These are phyloP conservation scores for Cacoxenus indagator DNA, from an alignment of 2,888 invertebrate species.

Conservation along the genomic window DNA sequence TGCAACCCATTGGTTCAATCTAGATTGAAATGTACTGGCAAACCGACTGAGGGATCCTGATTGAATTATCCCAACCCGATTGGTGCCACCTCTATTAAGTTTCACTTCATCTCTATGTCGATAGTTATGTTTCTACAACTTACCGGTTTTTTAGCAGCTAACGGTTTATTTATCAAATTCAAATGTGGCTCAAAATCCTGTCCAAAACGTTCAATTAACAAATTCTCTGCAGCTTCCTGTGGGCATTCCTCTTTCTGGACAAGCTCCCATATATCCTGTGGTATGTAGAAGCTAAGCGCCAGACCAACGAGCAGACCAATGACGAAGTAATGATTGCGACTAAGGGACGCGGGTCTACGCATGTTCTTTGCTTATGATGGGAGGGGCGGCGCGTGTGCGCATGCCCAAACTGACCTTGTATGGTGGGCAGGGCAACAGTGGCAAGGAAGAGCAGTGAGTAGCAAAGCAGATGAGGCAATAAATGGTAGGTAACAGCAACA, in stretches of 20 bases:
- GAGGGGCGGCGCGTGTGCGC: no score
- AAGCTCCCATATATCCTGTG: constrained; percentile 68
- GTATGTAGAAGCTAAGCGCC: constrained; percentile 67
- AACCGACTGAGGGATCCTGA: no score
- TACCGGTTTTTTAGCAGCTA: constrained; percentile 71
- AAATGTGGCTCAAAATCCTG: constrained; percentile 71
- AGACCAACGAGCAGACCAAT: constrained; percentile 68
- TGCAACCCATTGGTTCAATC: no score
- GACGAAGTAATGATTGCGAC: constrained; percentile 69
- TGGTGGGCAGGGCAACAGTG: no score
- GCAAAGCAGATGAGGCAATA: no score
- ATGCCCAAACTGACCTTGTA: no score
- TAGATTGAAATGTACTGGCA: no score
- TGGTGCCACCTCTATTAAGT: no score
- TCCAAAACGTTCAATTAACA: constrained; percentile 68
- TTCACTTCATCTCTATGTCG: neutral
- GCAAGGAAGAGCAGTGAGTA: no score
- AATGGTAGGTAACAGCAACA: no score
- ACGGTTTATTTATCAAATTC: constrained; percentile 70
- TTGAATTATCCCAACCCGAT: no score
- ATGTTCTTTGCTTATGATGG: constrained; percentile 51
- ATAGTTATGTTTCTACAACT: constrained; percentile 36
- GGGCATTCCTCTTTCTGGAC: constrained; percentile 71
- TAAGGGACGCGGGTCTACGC: constrained; percentile 65
- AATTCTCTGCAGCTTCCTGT: constrained; percentile 67